These are phyloP conservation scores for Balearica regulorum DNA, from an alignment of 2,797 vertebrate genomes.

Conservation along the genomic window DNA sequence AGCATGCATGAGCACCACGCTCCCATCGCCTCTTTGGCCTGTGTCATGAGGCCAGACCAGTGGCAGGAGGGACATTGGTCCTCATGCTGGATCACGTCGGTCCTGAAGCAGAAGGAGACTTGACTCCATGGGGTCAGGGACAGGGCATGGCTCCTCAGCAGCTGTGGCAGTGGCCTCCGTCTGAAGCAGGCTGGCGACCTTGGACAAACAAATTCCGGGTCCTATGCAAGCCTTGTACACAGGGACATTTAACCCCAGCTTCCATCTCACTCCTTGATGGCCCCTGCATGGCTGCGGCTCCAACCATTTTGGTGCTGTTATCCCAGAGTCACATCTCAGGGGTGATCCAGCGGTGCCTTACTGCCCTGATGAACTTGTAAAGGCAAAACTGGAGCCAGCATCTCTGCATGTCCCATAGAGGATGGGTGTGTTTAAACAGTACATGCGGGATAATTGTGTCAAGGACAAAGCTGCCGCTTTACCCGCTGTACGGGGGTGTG, in stretches of 20 bases:
- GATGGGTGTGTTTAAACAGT: not conserved
- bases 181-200: not conserved
- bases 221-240: not conserved
- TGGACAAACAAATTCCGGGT: not conserved
- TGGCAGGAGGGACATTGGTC: not conserved
- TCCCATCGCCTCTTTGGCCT: not conserved
- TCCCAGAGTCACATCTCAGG: not conserved
- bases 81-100: fast-evolving
- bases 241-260: not conserved
- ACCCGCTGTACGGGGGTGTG: not conserved
- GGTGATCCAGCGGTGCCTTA: fast-evolving
- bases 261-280: not conserved
- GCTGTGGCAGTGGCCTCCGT: not conserved
- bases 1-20: too few relatives aligned
- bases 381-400: not conserved
- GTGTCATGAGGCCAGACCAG: not conserved
- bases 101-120: not conserved
- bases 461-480: not conserved
- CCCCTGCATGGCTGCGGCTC: not conserved
- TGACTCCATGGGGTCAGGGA: not conserved
- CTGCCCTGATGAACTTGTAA: not conserved
- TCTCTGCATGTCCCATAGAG: not conserved
- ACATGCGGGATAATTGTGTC: not conserved
- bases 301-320: not conserved
- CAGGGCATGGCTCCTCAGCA: not conserved